These are phyloP conservation scores for Pseudotriccus pelzelni DNA, from an alignment of 2,797 vertebrate species.

Conservation along the genomic window DNA sequence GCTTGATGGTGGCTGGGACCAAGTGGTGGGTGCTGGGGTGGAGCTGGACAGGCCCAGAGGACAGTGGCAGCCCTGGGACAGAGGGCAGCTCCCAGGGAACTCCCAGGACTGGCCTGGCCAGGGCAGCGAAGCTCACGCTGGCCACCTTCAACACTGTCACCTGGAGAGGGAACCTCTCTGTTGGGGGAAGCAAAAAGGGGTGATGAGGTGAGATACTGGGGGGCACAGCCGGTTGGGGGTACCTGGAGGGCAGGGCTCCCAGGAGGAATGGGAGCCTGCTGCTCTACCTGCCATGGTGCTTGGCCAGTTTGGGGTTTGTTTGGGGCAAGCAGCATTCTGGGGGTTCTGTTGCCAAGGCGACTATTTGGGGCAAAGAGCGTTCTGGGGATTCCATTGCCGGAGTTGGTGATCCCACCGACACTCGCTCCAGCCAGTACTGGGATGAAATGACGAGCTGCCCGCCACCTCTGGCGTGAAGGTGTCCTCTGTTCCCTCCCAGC, in stretches of 20 bases:
- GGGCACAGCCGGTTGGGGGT: background rate
- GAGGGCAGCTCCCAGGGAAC: background rate
- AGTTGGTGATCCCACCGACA: background rate
- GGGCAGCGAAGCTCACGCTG: background rate
- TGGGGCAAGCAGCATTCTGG: background rate
- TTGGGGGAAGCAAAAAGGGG: background rate
- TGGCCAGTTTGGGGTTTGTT: background rate
- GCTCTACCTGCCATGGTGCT: background rate
- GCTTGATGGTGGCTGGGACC: background rate
- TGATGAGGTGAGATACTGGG: background rate
- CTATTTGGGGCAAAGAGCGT: background rate
- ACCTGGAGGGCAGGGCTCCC: background rate
- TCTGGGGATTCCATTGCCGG: background rate
- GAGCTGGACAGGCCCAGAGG: background rate
- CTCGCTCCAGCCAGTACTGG: fast-evolving
- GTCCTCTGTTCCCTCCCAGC: fast-evolving
- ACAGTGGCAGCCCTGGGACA: background rate
- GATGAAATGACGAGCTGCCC: background rate
- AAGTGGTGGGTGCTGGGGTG: background rate
- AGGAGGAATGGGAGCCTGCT: background rate
- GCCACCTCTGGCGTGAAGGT: no score
- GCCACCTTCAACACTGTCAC: background rate
- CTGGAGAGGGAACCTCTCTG: background rate
- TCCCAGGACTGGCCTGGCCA: background rate
- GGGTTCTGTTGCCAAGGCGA: background rate